Percentiles rank a stretch among this genome's conserved stretches.
phyloP scores from a whole-genome alignment of 2,888 invertebrate genomes.

The Drosophila rellima region DNA sequence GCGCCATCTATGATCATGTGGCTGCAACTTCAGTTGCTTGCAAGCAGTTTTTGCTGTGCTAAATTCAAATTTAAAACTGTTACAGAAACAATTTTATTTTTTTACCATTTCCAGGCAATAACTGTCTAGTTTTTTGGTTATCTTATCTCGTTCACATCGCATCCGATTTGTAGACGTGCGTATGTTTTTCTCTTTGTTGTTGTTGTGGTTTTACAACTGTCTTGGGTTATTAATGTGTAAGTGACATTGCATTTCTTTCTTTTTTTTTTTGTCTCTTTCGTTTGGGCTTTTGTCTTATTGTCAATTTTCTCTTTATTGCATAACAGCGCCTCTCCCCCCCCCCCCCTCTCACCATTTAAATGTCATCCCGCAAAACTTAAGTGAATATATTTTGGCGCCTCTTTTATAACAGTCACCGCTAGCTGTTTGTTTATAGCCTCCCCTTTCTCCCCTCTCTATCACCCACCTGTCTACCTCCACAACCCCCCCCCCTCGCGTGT shows the following conservation, averaged over 20 bases:
- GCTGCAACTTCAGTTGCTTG: slow-evolving; percentile 5
- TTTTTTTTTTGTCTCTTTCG: background rate
- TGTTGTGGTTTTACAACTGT: slow-evolving; percentile 8
- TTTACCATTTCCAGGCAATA: background rate
- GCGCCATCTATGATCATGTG: slow-evolving; percentile 1
- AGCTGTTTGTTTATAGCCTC: slow-evolving; percentile 2
- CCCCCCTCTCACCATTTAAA: slow-evolving; percentile 34
- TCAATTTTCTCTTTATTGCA: slow-evolving; percentile 76
- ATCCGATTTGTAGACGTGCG: slow-evolving; percentile 25
- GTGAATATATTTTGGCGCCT: slow-evolving; percentile 79
- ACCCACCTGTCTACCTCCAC: too few species aligned
- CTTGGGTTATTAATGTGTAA: slow-evolving; percentile 61
- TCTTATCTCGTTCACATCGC: slow-evolving; percentile 15
- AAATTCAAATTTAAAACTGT: slow-evolving; percentile 6
- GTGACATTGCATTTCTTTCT: slow-evolving; percentile 69
- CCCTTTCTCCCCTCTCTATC: background rate
- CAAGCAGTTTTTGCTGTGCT: slow-evolving; percentile 27
- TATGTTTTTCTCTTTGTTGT: slow-evolving; percentile 5
- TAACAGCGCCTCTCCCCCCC: slow-evolving; percentile 42
- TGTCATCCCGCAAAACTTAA: slow-evolving; percentile 51
- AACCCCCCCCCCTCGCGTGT: background rate
- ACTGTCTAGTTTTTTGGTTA: background rate
- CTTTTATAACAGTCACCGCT: slow-evolving; percentile 52
- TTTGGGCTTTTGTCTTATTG: slow-evolving; percentile 58
- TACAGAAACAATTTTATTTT: background rate